Evolutionary conservation across 2,797 vertebrate species (phyloP).

Genomic region (Sebastes cheni): DNA sequence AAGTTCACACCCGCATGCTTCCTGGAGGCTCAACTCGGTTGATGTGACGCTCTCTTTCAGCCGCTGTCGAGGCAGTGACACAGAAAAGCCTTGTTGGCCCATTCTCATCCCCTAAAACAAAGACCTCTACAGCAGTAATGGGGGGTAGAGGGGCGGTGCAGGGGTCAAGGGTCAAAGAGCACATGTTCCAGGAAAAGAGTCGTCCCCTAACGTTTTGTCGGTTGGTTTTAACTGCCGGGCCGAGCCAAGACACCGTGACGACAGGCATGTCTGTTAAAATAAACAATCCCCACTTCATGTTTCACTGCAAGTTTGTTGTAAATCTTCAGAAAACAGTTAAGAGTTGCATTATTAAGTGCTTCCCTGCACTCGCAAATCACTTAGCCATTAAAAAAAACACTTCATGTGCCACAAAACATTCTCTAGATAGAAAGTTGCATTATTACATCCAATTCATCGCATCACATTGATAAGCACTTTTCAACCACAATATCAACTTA

Average conservation of each 20-base stretch:
- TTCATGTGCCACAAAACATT: neutral
- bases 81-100: conserved; percentile 50
- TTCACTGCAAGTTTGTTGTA: conserved; percentile 15
- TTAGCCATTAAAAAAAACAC: neutral
- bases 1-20: neutral
- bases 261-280: conserved; percentile 54
- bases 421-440: neutral
- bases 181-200: conserved; percentile 71
- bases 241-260: conserved; percentile 51
- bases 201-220: conserved; percentile 58
- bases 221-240: conserved; percentile 55
- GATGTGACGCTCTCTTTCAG: conserved; percentile 17
- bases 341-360: neutral
- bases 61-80: conserved; percentile 27
- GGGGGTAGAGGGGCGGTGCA: neutral
- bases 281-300: conserved; percentile 48
- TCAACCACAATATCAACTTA: neutral
- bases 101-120: conserved; percentile 64
- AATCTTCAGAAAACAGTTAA: conserved; percentile 22
- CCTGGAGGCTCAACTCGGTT: conserved; percentile 5
- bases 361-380: neutral
- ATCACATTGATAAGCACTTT: neutral
- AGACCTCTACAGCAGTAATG: conserved; percentile 38
- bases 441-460: neutral
- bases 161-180: conserved; percentile 70